A percentile compares a stretch with the other conserved stretches of the same genome.
These are phyloP conservation scores for Calcarius ornatus DNA, from an alignment of 2,113 vertebrate genomes.

Conservation along the genomic window DNA sequence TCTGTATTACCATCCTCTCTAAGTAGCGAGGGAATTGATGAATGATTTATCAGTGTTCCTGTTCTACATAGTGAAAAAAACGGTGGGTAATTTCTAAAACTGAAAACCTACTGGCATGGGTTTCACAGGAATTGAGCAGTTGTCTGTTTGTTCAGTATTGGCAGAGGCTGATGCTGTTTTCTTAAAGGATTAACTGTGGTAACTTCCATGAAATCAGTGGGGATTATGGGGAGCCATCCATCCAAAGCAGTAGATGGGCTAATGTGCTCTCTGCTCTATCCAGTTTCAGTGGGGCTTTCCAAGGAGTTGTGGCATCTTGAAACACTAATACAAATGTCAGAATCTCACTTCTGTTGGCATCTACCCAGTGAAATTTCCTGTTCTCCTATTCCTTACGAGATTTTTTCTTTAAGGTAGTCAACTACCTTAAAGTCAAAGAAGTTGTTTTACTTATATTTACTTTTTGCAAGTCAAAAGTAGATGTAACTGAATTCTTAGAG, in stretches of 20 bases:
- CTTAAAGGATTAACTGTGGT: not conserved
- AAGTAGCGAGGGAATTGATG: rapidly evolving
- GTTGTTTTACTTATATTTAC: not conserved
- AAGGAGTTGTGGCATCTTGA: not conserved
- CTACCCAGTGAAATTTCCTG: not conserved
- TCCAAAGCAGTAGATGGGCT: not conserved
- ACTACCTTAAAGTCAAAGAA: not conserved
- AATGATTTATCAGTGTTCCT: not conserved
- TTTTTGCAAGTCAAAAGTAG: not conserved
- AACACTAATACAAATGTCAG: not conserved
- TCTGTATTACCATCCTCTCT: not conserved
- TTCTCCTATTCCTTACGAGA: not conserved
- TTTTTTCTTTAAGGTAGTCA: not conserved
- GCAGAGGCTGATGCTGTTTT: not conserved
- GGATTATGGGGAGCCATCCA: not conserved
- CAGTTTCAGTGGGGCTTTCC: not conserved
- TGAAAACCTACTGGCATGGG: not conserved
- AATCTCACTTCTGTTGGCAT: not conserved
- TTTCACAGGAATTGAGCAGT: not conserved
- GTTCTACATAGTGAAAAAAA: not conserved
- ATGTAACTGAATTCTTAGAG: not conserved
- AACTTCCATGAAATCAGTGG: not conserved
- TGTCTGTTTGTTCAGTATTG: not conserved
- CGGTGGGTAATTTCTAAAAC: not conserved
- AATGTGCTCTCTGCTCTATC: not conserved